A percentile compares a stretch with the other conserved stretches of the same genome.
phyloP scores from a whole-genome alignment of 2,113 vertebrate genomes.

The Crotalus helleri region DNA sequence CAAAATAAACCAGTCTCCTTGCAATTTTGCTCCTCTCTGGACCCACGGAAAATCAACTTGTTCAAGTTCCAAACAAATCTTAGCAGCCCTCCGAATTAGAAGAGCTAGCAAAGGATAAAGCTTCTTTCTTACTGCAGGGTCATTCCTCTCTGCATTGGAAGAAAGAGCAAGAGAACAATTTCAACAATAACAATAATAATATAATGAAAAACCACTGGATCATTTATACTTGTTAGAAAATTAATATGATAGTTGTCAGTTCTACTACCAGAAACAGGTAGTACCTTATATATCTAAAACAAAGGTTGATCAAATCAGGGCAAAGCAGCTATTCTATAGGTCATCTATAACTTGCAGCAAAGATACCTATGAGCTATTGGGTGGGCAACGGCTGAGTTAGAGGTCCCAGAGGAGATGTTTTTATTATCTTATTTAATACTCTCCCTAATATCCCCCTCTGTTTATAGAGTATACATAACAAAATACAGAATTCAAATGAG shows the following conservation, averaged over 20 bases:
- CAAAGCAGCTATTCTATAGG: neutral
- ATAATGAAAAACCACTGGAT: neutral
- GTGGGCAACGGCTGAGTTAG: neutral
- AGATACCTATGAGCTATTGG: neutral
- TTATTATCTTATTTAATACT: neutral
- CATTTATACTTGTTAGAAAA: neutral
- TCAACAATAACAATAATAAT: neutral
- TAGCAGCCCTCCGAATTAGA: neutral
- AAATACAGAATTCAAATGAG: neutral
- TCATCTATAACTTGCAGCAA: neutral
- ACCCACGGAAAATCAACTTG: neutral
- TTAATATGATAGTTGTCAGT: neutral
- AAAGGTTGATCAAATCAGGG: neutral
- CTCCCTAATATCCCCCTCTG: neutral
- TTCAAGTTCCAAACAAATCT: neutral
- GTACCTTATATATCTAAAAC: neutral
- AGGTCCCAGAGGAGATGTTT: neutral
- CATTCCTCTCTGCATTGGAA: neutral
- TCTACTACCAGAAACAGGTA: neutral
- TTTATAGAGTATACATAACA: neutral
- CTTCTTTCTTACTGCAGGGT: neutral
- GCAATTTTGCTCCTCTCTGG: neutral
- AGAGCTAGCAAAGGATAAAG: neutral
- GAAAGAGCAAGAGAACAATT: neutral
- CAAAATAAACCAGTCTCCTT: neutral